These are phyloP conservation scores for Nannospalax galili DNA, from an alignment of 2,113 vertebrate species.

Conservation along the genomic window DNA sequence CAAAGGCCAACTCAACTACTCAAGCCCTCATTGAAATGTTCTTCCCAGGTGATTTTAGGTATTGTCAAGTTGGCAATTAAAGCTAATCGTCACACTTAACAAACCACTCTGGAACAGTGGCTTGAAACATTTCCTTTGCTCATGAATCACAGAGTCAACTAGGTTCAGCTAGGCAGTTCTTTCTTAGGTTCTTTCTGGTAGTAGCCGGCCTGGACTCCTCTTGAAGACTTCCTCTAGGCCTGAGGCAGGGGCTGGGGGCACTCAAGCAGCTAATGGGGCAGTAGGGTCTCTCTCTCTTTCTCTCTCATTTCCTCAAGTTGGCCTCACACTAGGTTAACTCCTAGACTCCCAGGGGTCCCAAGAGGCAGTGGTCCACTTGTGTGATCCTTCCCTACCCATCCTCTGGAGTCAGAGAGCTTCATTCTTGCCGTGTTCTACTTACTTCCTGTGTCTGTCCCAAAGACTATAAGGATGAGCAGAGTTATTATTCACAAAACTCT, in stretches of 20 bases:
- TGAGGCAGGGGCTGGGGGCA: background rate
- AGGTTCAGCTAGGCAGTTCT: background rate
- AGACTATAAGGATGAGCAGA: background rate
- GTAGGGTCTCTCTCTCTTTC: background rate
- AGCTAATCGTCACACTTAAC: background rate
- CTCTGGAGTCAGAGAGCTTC: too few species aligned
- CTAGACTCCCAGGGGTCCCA: background rate
- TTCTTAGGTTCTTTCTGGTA: background rate
- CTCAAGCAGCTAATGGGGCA: background rate
- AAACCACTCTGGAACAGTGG: background rate
- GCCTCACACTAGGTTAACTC: background rate
- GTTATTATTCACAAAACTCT: background rate
- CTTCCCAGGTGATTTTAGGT: too few species aligned
- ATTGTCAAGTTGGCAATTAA: too few species aligned
- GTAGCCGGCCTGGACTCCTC: background rate
- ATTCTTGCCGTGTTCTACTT: background rate
- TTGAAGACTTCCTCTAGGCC: background rate
- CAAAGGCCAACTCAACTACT: too few species aligned
- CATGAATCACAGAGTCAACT: background rate
- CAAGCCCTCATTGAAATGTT: too few species aligned
- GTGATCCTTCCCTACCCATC: background rate
- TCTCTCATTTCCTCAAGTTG: background rate
- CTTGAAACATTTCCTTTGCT: background rate
- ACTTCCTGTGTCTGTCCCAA: background rate
- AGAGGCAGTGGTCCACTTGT: background rate